Evolutionary conservation across 53 echinoderm and acorn worm genomes (phyloP).

Genomic region (Paracentrotus lividus): DNA sequence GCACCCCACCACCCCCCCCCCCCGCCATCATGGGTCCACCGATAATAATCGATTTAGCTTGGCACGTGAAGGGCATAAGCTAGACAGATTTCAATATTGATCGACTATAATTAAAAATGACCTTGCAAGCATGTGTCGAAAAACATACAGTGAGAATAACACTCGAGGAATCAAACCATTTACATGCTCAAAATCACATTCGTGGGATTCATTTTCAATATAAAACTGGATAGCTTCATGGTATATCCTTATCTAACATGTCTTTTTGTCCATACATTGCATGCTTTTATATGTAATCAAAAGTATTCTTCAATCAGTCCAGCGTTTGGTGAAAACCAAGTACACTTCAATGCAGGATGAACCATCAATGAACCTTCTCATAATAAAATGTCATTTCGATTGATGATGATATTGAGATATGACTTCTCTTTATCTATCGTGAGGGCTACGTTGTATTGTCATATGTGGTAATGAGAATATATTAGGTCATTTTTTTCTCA

Average conservation of each 20-base stretch:
- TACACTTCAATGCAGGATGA: neutral
- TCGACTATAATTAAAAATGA: neutral
- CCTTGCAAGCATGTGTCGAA: neutral
- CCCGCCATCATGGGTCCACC: neutral
- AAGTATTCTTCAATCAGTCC: too few relatives aligned
- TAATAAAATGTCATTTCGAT: too few relatives aligned
- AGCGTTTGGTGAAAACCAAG: neutral
- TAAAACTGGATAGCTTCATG: neutral
- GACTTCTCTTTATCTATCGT: too few relatives aligned
- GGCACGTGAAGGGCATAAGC: slow-evolving; percentile 21
- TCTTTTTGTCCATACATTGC: too few relatives aligned
- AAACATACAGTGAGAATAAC: slow-evolving; percentile 1
- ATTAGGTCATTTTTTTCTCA: neutral
- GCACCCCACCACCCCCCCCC: too few relatives aligned
- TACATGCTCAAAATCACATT: neutral
- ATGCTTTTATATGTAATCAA: too few relatives aligned
- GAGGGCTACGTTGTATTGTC: neutral
- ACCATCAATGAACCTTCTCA: neutral
- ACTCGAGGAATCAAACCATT: neutral
- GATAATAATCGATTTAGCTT: neutral
- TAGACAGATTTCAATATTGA: slow-evolving; percentile 25
- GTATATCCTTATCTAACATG: too few relatives aligned
- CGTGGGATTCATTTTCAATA: neutral
- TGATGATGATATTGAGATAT: too few relatives aligned
- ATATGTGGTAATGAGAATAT: neutral